A percentile compares a stretch with the other conserved stretches of the same genome.
These are phyloP conservation scores for Cyphomyrus discorhynchus DNA, from an alignment of 2,113 vertebrate species.

Conservation along the genomic window DNA sequence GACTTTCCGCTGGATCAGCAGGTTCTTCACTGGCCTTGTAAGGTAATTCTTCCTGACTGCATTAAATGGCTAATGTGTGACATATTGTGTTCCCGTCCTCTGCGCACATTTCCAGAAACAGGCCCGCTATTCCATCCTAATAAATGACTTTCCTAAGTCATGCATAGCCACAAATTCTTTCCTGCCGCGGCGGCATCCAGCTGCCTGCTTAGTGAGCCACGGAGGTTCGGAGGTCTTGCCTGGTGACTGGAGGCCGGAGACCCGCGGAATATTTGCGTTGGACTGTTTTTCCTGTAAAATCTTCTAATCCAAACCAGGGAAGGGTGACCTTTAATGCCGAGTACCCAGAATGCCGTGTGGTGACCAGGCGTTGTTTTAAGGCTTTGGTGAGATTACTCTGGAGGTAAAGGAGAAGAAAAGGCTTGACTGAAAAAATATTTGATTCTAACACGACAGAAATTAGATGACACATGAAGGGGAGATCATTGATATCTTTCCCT, in stretches of 20 bases:
- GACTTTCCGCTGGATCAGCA: background rate
- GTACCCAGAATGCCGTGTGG: background rate
- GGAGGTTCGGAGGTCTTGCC: background rate
- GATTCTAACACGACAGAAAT: background rate
- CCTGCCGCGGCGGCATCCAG: background rate
- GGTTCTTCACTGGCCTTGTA: background rate
- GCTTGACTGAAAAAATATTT: background rate
- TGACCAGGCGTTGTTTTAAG: background rate
- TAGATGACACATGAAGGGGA: background rate
- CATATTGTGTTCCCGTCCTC: background rate
- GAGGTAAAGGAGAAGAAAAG: background rate
- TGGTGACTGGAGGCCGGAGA: background rate
- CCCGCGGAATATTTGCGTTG: background rate
- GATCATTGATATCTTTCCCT: background rate
- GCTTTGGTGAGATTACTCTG: background rate
- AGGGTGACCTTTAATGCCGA: background rate
- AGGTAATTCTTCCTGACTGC: constrained; percentile 4
- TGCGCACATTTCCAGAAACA: background rate
- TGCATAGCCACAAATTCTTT: background rate
- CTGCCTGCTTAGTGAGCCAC: background rate
- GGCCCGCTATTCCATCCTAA: background rate
- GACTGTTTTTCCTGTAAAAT: background rate
- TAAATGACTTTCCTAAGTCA: background rate
- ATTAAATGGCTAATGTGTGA: background rate
- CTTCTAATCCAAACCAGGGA: background rate